phyloP scores from a whole-genome alignment of 2,113 vertebrate species.

The Nycticorax nycticorax region DNA sequence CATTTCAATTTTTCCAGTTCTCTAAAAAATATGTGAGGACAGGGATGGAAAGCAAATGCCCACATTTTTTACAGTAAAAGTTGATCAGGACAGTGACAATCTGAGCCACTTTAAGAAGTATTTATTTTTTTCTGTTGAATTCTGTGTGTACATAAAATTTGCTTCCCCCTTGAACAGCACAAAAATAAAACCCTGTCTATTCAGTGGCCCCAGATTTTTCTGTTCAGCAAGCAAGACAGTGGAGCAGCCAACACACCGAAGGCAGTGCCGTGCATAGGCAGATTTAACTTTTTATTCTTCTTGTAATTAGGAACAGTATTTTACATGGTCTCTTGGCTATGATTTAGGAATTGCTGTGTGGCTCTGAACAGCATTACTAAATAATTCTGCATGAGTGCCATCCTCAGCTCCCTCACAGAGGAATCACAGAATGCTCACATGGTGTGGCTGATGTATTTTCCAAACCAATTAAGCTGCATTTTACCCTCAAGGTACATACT shows the following conservation, averaged over 20 bases:
- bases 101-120: not conserved
- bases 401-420: not conserved
- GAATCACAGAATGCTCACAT: not conserved
- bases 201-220: not conserved
- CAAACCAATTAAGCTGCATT: not conserved
- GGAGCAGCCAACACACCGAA: not conserved
- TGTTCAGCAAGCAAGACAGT: not conserved
- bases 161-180: not conserved
- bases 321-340: not conserved
- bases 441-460: conserved; percentile 19
- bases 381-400: not conserved
- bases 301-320: not conserved
- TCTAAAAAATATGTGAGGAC: not conserved
- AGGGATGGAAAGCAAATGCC: not conserved
- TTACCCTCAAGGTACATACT: conserved; percentile 11
- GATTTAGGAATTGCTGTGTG: not conserved
- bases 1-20: not conserved
- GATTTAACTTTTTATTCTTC: not conserved
- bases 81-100: not conserved
- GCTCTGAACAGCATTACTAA: not conserved
- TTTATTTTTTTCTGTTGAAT: not conserved
- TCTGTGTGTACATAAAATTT: not conserved
- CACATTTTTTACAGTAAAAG: not conserved
- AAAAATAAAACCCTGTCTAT: not conserved
- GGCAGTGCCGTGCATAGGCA: not conserved